phyloP scores from a whole-genome alignment of 2,113 vertebrate genomes.

The Odontesthes bonariensis region DNA sequence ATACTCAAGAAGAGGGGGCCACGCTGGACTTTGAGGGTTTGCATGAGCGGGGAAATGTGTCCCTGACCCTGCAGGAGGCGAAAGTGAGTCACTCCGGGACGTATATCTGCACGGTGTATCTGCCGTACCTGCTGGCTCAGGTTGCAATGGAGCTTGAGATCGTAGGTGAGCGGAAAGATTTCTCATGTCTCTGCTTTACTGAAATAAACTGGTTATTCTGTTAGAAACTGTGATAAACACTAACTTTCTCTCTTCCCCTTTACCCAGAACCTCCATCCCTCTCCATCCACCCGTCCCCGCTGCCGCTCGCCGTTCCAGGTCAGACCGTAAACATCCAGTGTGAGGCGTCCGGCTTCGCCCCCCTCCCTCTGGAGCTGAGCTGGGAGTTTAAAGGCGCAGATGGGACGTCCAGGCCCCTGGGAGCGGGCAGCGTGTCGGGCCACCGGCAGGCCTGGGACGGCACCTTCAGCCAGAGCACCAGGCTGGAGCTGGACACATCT shows the following conservation, averaged over 20 bases:
- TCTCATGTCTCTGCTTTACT: accelerated
- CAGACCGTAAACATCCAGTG: conserved; percentile 77
- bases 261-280: conserved; percentile 67
- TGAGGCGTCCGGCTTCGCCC: conserved; percentile 84
- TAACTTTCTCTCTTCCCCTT: neutral
- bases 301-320: conserved; percentile 76
- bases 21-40: conserved; percentile 78
- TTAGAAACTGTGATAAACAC: neutral
- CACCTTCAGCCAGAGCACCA: conserved; percentile 82
- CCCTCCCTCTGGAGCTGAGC: conserved; percentile 81
- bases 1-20: conserved; percentile 70
- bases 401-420: conserved; percentile 59
- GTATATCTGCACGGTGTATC: conserved; percentile 87
- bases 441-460: conserved; percentile 83
- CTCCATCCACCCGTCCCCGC: conserved; percentile 71
- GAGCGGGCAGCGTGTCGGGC: conserved; percentile 74
- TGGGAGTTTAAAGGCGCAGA: conserved; percentile 77
- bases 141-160: conserved; percentile 84
- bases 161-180: conserved; percentile 76
- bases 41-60: conserved; percentile 83
- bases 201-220: neutral
- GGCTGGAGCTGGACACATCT: conserved; percentile 67
- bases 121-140: conserved; percentile 88
- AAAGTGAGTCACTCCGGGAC: conserved; percentile 83
- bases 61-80: conserved; percentile 82